Evolutionary conservation across 1,140 invertebrate genomes (phyloP), one percentile per base, ranked within the genome.

Genomic region (Drosophila saltans): DNA sequence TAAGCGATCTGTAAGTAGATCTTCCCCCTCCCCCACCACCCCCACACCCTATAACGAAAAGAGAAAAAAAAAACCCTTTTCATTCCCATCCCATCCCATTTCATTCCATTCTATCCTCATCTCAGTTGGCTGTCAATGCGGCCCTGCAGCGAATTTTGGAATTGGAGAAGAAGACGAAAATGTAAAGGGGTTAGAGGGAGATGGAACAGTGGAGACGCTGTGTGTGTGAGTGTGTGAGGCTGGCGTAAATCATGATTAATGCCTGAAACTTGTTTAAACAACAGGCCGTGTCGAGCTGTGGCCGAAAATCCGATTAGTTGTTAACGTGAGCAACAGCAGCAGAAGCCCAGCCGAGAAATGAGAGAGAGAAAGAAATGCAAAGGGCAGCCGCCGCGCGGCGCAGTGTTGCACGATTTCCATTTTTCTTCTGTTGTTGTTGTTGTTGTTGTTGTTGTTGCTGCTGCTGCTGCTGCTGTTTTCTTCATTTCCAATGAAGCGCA

Each of bases 231-330:
- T 72, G 67, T 66, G 40, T 59, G 69, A 66, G 60, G 69, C 52
- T 75, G 75, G 76, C 77, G 84, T 86, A 89, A 88, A 86, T 82
- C 83, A 88, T 86, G 83, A 89, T 86, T 88, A 86, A 86, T 86
- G 83, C 83, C 75, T 70, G 69, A 86, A 86, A 86, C 83, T 88
- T 86, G 83, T 86, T 86, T 89, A 86, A 88, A 86, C 80, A 86
- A 80, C 82, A 60, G 45, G 58, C 75, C 83, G 72, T 82, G 80
- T 82, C 83, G 80, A 86, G 84, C 80, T 73, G 74, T 88, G 76
- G 65, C 83, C 84, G 83, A 86, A 86, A 86, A 86, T 86, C 83
- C 83, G 83, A 86, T 86, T 86, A 86, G 84, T 86, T 80, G 30
- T 71, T 72, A 76, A 77, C 78, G 78, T 75, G 75, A 78, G 79